Conservation (phyloP, 2,797 vertebrate species). For the Gephyroberyx darwinii region DNA sequence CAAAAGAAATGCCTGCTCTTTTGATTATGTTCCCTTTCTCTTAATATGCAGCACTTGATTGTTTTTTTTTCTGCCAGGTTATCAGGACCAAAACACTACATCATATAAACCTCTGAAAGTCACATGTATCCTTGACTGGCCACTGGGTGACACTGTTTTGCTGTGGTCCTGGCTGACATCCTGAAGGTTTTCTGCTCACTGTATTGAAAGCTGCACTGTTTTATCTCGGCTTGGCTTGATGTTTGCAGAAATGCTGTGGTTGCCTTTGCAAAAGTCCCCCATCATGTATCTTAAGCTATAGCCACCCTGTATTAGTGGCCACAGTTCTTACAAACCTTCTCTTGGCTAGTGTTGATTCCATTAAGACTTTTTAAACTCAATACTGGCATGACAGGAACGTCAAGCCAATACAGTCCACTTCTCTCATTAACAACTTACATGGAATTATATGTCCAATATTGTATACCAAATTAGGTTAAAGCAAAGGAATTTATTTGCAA, state of each 20-base stretch:
- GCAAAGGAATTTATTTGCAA: no score
- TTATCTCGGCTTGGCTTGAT: background rate
- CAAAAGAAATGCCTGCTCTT: background rate
- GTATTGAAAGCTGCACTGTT: background rate
- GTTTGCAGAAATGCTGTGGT: background rate
- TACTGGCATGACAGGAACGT: background rate
- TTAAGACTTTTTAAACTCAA: background rate
- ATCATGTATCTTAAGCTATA: no score
- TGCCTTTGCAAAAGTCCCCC: no score
- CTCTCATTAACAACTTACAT: no score
- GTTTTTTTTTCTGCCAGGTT: no score
- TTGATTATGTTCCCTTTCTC: no score
- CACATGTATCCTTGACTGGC: conserved; percentile 2
- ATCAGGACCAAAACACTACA: background rate
- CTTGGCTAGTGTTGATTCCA: background rate
- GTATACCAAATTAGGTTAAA: no score
- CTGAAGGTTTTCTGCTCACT: background rate
- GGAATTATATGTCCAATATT: no score
- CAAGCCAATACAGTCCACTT: no score
- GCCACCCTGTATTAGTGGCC: no score
- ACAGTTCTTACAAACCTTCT: no score
- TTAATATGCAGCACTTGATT: no score
- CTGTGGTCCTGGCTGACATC: conserved; percentile 9
- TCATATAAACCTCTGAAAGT: background rate
- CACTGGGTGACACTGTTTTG: conserved; percentile 68